Conservation (phyloP, 2,797 vertebrate genomes). For the Hydrolagus colliei region DNA sequence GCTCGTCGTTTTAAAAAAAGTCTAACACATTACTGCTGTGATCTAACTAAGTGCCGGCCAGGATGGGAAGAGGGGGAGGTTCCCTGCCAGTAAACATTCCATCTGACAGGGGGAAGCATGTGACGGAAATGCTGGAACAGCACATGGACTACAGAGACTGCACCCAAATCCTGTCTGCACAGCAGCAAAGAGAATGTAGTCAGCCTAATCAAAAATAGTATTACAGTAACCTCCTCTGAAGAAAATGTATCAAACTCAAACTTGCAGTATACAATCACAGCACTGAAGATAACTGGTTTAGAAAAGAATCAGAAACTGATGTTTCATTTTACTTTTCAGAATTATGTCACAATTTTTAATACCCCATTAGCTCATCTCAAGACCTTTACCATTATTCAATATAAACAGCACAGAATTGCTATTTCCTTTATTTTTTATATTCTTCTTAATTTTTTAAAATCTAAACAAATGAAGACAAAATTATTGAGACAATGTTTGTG, state of each 20-base stretch:
- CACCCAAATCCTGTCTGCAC: conserved; percentile 31
- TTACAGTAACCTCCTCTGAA: neutral
- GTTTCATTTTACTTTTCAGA: neutral
- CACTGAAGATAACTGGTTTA: neutral
- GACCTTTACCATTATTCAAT: neutral
- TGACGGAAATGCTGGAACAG: conserved; percentile 29
- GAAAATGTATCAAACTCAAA: neutral
- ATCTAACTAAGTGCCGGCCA: neutral
- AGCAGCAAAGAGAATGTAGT: conserved; percentile 4
- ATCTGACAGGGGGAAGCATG: conserved; percentile 28
- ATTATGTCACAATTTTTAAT: neutral
- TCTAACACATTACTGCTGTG: conserved; percentile 16
- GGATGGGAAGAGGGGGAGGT: conserved; percentile 22
- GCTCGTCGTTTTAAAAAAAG: conserved; percentile 1
- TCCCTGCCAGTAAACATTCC: conserved; percentile 32
- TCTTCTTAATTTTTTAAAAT: too few species aligned
- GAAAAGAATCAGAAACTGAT: neutral
- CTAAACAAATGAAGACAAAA: too few species aligned
- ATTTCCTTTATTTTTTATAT: too few species aligned
- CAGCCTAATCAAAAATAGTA: conserved; percentile 10
- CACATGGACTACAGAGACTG: conserved; percentile 29
- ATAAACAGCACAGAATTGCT: too few species aligned
- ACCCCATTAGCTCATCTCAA: neutral
- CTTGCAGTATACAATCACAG: neutral
- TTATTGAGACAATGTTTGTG: too few species aligned